Conservation (phyloP, 1,140 invertebrate genomes). For the Melitaea cinxia region DNA sequence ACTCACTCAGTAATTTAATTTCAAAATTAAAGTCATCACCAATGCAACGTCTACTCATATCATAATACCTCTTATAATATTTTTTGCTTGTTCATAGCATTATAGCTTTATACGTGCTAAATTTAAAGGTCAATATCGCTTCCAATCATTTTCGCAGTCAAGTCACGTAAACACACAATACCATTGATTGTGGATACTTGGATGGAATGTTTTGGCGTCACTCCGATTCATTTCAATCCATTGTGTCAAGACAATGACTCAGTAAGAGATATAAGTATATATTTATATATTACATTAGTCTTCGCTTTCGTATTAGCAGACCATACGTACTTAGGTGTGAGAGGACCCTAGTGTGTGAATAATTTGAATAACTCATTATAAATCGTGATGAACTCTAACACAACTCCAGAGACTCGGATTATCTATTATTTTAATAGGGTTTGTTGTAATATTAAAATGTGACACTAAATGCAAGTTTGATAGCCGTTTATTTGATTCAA, state of each 20-base stretch:
- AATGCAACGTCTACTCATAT: constrained; percentile 4
- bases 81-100: constrained; percentile 1
- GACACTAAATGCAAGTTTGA: background rate
- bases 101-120: background rate
- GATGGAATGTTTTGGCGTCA: constrained; percentile 64
- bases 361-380: constrained; percentile 8
- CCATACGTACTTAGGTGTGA: background rate
- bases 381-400: background rate
- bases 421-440: background rate
- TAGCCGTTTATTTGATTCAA: background rate
- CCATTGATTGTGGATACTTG: constrained; percentile 56
- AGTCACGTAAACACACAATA: constrained; percentile 59
- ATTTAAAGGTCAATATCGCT: constrained; percentile 32
- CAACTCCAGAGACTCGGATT: background rate
- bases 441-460: background rate
- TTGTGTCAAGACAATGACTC: constrained; percentile 58
- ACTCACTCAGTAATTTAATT: constrained; percentile 10
- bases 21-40: constrained; percentile 6
- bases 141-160: constrained; percentile 30
- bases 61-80: background rate
- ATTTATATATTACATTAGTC: background rate
- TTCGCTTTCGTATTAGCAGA: constrained; percentile 14
- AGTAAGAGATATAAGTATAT: constrained; percentile 13
- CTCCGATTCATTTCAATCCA: constrained; percentile 50
- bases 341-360: background rate